Evolutionary conservation across 1,140 invertebrate species (phyloP).

Genomic region (Chrysopa pallens): DNA sequence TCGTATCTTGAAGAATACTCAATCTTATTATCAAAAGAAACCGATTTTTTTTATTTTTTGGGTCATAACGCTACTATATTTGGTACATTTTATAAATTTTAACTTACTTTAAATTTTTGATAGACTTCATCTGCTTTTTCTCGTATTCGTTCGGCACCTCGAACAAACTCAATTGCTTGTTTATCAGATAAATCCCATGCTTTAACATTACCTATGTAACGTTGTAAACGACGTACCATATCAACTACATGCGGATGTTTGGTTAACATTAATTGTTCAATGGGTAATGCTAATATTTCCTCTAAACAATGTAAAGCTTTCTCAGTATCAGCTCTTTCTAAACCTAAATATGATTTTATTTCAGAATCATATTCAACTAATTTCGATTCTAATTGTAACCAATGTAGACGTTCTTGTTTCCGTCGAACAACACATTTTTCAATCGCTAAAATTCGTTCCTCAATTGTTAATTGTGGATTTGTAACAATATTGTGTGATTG

Average conservation of each 20-base stretch:
- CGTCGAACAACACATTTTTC: conserved; percentile 19
- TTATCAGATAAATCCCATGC: conserved; percentile 48
- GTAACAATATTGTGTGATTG: not conserved
- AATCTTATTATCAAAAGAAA: too few relatives aligned
- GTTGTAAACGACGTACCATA: conserved; percentile 47
- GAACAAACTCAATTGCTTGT: conserved; percentile 37
- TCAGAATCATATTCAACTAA: conserved; percentile 14
- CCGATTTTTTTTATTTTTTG: too few relatives aligned
- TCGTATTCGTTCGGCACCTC: conserved; percentile 44
- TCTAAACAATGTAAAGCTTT: conserved; percentile 29
- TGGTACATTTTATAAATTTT: too few relatives aligned
- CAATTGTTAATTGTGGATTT: conserved; percentile 6
- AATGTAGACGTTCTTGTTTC: conserved; percentile 10
- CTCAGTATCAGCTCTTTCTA: conserved; percentile 24
- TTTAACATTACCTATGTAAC: conserved; percentile 54
- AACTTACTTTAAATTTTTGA: conserved; percentile 37
- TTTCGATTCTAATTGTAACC: conserved; percentile 12
- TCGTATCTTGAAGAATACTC: too few relatives aligned
- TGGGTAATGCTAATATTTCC: conserved; percentile 38
- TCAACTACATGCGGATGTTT: conserved; percentile 70
- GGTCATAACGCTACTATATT: too few relatives aligned
- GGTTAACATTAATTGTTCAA: conserved; percentile 63
- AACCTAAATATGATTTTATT: conserved; percentile 13
- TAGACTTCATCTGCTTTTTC: conserved; percentile 43
- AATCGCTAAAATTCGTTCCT: conserved; percentile 15